Percentiles rank a stretch among this genome's conserved stretches.
Conservation (phyloP, 1,140 invertebrate species). For the Telenomus remus region DNA sequence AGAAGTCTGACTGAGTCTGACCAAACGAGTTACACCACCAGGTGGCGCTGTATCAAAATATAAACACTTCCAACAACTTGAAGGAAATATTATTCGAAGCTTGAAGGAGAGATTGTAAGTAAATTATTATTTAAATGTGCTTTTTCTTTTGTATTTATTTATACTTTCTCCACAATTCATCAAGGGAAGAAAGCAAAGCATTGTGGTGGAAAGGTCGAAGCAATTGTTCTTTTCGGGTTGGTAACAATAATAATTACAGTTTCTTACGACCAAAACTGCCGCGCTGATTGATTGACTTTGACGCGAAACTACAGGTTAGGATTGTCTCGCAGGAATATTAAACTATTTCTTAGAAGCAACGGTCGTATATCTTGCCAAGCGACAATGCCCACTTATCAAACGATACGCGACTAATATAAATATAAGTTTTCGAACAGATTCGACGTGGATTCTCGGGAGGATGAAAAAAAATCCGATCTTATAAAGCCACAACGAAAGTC, state of each 20-base stretch:
- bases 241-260: not conserved
- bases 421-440: conserved; percentile 33
- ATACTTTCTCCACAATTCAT: too few relatives aligned
- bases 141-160: too few relatives aligned
- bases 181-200: too few relatives aligned
- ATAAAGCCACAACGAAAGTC: conserved; percentile 36
- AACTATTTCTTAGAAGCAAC: conserved; percentile 73
- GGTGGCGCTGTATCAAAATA: too few relatives aligned
- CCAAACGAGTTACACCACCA: too few relatives aligned
- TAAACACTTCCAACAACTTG: too few relatives aligned
- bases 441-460: conserved; percentile 32
- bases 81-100: too few relatives aligned
- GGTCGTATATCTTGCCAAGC: conserved; percentile 73
- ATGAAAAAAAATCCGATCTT: conserved; percentile 25
- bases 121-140: too few relatives aligned
- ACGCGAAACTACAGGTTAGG: conserved; percentile 58
- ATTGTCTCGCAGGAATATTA: conserved; percentile 65
- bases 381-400: conserved; percentile 73
- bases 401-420: conserved; percentile 53
- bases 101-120: too few relatives aligned
- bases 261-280: conserved; percentile 24
- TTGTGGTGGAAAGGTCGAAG: too few relatives aligned
- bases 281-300: conserved; percentile 65
- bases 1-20: too few relatives aligned
- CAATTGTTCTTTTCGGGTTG: not conserved